Conservation (phyloP, 2,888 invertebrate genomes). For the Mystacides longicornis region DNA sequence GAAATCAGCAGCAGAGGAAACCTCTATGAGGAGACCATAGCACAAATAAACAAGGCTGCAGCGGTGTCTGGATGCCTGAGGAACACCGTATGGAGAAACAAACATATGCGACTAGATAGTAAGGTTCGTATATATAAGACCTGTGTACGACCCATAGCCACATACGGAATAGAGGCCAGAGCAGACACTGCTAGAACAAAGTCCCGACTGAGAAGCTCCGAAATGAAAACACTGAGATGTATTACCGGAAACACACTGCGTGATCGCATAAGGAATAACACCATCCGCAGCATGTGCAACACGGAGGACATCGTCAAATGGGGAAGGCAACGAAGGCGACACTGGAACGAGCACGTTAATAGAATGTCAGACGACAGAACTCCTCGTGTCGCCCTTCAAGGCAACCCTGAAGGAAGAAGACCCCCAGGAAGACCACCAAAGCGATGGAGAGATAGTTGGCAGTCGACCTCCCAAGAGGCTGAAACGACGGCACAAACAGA, state of each 20-base stretch:
- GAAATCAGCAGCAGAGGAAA: no score
- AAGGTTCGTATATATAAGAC: conserved; percentile 16
- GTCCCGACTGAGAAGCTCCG: conserved; percentile 9
- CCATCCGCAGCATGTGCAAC: neutral
- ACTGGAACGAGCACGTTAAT: neutral
- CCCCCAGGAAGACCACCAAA: conserved; percentile 3
- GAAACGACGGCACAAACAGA: neutral
- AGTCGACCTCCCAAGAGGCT: neutral
- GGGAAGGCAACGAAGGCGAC: neutral
- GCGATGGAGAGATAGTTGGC: conserved; percentile 3
- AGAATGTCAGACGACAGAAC: neutral
- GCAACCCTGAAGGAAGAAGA: no score
- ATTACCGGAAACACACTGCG: neutral
- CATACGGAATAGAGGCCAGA: conserved; percentile 21
- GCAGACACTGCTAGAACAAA: conserved; percentile 21
- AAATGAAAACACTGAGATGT: conserved; percentile 14
- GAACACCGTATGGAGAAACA: no score
- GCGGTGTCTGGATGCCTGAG: no score
- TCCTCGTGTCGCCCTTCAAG: no score
- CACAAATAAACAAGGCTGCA: no score
- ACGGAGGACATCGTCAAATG: neutral
- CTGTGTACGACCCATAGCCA: conserved; percentile 17
- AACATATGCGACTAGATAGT: neutral
- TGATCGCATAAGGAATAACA: neutral
- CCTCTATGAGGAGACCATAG: no score